Conservation (phyloP, 1,140 invertebrate genomes). For the Meloidogyne chitwoodi region DNA sequence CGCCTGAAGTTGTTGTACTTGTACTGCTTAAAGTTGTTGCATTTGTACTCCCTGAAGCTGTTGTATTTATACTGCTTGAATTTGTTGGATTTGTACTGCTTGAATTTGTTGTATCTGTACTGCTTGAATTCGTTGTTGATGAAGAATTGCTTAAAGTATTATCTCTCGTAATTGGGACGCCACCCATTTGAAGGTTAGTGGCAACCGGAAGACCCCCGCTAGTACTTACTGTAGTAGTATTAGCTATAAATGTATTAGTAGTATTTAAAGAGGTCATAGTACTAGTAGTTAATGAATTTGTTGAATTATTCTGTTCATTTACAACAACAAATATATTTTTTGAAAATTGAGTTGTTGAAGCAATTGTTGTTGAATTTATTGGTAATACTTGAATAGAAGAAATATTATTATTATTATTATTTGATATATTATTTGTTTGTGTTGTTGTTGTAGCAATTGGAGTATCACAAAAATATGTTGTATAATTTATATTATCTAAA, state of each 20-base stretch:
- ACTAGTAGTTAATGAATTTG: not conserved
- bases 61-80: not conserved
- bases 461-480: not conserved
- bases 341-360: not conserved
- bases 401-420: not conserved
- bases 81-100: not conserved
- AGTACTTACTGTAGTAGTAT: not conserved
- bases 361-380: not conserved
- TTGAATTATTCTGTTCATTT: not conserved
- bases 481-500: constrained; percentile 8
- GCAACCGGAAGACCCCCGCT: not conserved
- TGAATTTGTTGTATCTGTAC: not conserved
- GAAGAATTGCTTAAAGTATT: not conserved
- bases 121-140: not conserved
- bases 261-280: too few relatives aligned
- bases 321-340: not conserved
- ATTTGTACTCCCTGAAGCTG: not conserved
- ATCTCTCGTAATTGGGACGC: not conserved
- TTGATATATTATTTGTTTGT: not conserved
- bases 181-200: not conserved
- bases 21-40: too few relatives aligned
- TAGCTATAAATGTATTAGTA: not conserved
- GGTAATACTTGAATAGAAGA: not conserved
- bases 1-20: not conserved
- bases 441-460: not conserved